phyloP scores from a whole-genome alignment of 1,140 invertebrate genomes.

The Tribolium castaneum region DNA sequence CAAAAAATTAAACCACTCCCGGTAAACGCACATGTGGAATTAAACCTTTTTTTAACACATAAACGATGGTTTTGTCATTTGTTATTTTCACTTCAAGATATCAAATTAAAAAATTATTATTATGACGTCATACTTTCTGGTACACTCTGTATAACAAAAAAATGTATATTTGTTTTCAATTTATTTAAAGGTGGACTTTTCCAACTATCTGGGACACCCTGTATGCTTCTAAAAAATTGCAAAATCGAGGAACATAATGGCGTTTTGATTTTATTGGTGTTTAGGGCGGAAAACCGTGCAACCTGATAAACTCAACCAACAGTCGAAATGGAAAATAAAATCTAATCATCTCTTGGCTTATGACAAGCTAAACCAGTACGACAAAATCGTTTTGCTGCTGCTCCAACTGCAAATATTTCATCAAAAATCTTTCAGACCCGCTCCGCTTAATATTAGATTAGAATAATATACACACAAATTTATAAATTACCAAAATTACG shows the following conservation, averaged over 20 bases:
- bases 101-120: too few relatives aligned
- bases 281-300: neutral
- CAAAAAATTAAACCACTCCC: too few relatives aligned
- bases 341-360: conserved; percentile 11
- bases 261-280: neutral
- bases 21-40: too few relatives aligned
- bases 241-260: neutral
- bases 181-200: too few relatives aligned
- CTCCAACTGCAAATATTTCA: neutral
- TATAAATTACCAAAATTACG: neutral
- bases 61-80: too few relatives aligned
- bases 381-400: neutral
- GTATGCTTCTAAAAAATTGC: too few relatives aligned
- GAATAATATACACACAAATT: conserved; percentile 1
- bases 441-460: neutral
- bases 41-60: too few relatives aligned
- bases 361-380: neutral
- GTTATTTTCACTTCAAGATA: too few relatives aligned
- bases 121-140: too few relatives aligned
- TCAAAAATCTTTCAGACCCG: neutral
- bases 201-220: too few relatives aligned
- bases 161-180: too few relatives aligned
- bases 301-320: neutral
- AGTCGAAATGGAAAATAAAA: conserved; percentile 19
- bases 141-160: too few relatives aligned